phyloP scores from a whole-genome alignment of 1,140 invertebrate genomes.

The Pogonus chalceus region DNA sequence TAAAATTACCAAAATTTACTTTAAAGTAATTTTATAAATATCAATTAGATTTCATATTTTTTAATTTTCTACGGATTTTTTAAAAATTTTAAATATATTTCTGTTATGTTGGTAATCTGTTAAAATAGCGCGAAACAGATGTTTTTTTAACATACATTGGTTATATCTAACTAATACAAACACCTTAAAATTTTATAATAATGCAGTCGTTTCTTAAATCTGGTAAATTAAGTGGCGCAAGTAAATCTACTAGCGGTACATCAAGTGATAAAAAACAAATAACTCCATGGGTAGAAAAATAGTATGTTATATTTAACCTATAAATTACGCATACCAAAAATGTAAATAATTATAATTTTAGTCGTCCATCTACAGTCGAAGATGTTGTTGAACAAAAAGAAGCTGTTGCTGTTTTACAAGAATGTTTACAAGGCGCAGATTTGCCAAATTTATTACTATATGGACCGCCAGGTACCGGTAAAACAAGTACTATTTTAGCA shows the following conservation, averaged over 20 bases:
- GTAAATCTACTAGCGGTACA: constrained; percentile 39
- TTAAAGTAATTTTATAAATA: no score
- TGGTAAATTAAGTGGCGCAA: constrained; percentile 54
- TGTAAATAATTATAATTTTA: constrained; percentile 39
- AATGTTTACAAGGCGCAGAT: constrained; percentile 63
- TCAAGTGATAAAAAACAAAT: constrained; percentile 43
- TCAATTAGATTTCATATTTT: no score
- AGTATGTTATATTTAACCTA: constrained; percentile 44
- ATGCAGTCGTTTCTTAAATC: constrained; percentile 83
- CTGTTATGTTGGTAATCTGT: no score
- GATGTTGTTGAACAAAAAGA: constrained; percentile 96
- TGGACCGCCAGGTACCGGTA: constrained; percentile 97
- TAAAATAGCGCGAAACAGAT: no score
- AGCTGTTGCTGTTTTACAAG: constrained; percentile 85
- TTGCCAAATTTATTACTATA: constrained; percentile 96
- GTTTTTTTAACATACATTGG: no score
- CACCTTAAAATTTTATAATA: no score
- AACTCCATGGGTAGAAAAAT: constrained; percentile 88
- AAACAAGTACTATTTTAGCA: constrained; percentile 96
- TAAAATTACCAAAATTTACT: no score
- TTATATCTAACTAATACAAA: no score
- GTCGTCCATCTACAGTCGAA: constrained; percentile 85
- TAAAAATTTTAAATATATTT: no score
- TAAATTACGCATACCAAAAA: constrained; percentile 8
- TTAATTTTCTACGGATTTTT: no score